Evolutionary conservation across 1,140 invertebrate species (phyloP), one percentile per base, ranked within the genome.

Genomic region (Lerema accius): DNA sequence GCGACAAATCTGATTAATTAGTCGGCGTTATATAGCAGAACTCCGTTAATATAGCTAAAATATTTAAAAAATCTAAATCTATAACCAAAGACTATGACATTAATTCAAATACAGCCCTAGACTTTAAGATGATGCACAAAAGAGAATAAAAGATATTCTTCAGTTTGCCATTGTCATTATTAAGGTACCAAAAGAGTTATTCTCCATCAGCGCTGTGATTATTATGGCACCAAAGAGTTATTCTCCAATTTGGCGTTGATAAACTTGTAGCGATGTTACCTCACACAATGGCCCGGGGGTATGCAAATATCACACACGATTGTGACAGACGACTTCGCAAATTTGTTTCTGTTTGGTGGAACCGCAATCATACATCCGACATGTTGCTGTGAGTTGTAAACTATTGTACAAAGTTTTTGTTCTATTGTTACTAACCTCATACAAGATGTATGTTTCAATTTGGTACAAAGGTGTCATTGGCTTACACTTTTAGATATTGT

Each of bases 261-360:
- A 32, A 32, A 32, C 28, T 32, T 32, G 28, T 32, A 32, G 3
- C 6, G 3, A 7, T 32, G 28, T 23, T 23, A 23, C 23, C 28
- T 32, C 6, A 7, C 9, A 32, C 28, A 32, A 32, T 9, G 9
- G 28, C 28, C 7, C 3, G 28, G 7, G 28, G 28, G 10, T 37
- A 37, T 37, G 35, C 35, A 37, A 37, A 37, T 37, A 37, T 37
- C 35, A 37, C 35, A n/a, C 35, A 11, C 35, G 35, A n/a, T 37
- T 37, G 35, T 37, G 35, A 37, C 35, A 37, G 35, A 37, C n/a
- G 10, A 37, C 35, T 37, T 37, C 35, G 35, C n/a, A 37, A 37
- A 37, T 37, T 32, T 37, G 28, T 32, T 32, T 3, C 19, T 32
- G 28, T 32, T 32, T 32, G 2, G 4, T 32, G 4, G 28, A 32